Conservation (phyloP, 1,140 invertebrate genomes). For the Oryctes rhinoceros region DNA sequence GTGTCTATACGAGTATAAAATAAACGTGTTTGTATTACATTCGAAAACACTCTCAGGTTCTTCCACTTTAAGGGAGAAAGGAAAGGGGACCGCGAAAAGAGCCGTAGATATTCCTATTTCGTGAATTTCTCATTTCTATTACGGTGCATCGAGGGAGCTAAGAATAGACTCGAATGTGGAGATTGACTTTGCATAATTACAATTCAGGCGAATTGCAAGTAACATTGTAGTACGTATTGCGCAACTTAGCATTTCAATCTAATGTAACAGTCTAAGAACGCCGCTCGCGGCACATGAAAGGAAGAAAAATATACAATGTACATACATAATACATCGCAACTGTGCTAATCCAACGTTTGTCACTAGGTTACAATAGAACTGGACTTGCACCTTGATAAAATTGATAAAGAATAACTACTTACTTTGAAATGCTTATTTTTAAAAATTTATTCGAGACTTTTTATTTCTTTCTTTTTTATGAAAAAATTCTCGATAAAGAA, state of each 20-base stretch:
- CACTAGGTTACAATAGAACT: too few species aligned
- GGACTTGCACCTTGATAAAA: too few species aligned
- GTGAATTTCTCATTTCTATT: background rate
- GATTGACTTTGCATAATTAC: background rate
- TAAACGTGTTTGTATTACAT: constrained; percentile 36
- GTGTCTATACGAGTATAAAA: constrained; percentile 11
- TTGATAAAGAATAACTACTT: too few species aligned
- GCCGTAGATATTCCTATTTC: background rate
- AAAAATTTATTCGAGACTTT: too few species aligned
- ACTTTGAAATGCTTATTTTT: too few species aligned
- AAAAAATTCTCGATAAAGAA: too few species aligned
- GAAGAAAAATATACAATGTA: too few species aligned
- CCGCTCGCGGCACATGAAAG: too few species aligned
- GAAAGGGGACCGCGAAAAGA: constrained; percentile 6
- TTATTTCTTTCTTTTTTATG: too few species aligned
- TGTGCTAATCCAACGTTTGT: too few species aligned
- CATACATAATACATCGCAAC: too few species aligned
- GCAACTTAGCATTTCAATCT: background rate
- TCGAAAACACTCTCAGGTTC: constrained; percentile 28
- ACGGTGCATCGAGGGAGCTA: background rate
- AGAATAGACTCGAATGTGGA: background rate
- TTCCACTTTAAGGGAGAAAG: background rate
- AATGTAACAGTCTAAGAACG: too few species aligned
- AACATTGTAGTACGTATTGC: background rate
- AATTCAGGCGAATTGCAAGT: background rate